Evolutionary conservation across 2,888 invertebrate species (phyloP).

Genomic region (Cremastobaeus sp.): DNA sequence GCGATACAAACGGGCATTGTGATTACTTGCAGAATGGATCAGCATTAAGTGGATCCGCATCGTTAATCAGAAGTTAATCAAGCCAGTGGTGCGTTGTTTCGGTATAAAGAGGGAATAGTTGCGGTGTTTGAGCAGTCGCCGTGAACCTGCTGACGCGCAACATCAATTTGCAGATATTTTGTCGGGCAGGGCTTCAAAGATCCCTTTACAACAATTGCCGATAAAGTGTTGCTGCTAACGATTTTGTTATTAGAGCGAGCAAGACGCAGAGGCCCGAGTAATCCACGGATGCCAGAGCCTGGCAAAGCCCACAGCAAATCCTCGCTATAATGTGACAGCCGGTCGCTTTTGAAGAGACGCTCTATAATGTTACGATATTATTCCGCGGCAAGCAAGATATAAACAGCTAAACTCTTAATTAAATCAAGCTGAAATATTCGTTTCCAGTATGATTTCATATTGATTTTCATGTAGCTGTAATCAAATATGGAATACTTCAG

Average conservation of each 20-base stretch:
- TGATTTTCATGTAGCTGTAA: too few relatives aligned
- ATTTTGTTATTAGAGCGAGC: constrained; percentile 42
- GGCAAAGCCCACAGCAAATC: constrained; percentile 49
- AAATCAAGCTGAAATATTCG: too few relatives aligned
- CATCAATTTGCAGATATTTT: constrained; percentile 35
- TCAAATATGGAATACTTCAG: too few relatives aligned
- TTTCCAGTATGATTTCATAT: too few relatives aligned
- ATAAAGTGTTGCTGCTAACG: constrained; percentile 40
- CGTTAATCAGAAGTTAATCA: constrained; percentile 32
- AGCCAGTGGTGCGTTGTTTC: constrained; percentile 6
- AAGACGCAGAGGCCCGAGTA: constrained; percentile 13
- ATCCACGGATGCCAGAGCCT: constrained; percentile 29
- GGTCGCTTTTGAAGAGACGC: constrained; percentile 20
- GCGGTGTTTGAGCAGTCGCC: constrained; percentile 17
- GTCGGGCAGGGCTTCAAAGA: constrained; percentile 39
- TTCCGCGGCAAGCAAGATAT: too few relatives aligned
- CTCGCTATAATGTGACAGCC: constrained; percentile 44
- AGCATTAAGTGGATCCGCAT: constrained; percentile 28
- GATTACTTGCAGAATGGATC: constrained; percentile 20
- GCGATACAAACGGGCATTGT: constrained; percentile 3
- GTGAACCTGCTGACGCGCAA: constrained; percentile 35
- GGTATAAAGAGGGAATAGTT: constrained; percentile 25
- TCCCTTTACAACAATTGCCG: constrained; percentile 29
- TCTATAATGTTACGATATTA: constrained; percentile 18
- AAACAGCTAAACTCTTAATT: too few relatives aligned